phyloP scores from a whole-genome alignment of 2,797 vertebrate genomes.

The Galaxias olidus region DNA sequence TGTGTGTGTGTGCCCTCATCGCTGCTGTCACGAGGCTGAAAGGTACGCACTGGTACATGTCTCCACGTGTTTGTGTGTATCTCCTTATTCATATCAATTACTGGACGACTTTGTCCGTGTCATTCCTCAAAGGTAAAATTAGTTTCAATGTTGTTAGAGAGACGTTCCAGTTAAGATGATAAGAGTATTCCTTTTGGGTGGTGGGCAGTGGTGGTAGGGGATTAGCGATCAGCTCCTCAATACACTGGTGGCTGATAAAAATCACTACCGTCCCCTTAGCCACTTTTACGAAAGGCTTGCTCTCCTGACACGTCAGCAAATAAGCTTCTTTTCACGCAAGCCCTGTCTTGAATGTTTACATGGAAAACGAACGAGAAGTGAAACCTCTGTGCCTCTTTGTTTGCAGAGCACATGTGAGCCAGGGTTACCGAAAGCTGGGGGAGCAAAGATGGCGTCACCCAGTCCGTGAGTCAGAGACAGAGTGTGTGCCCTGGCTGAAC shows the following conservation, averaged over 20 bases:
- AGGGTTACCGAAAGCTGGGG: slow-evolving; percentile 70
- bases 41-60: slow-evolving; percentile 7
- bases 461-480: slow-evolving; percentile 60
- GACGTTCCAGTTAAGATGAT: slow-evolving; percentile 56
- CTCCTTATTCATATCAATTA: slow-evolving; percentile 73
- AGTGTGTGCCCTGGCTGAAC: slow-evolving; percentile 67
- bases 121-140: slow-evolving; percentile 71
- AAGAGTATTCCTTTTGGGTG: slow-evolving; percentile 48
- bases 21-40: slow-evolving; percentile 51
- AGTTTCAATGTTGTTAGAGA: slow-evolving; percentile 71
- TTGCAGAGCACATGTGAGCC: slow-evolving; percentile 54
- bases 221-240: slow-evolving; percentile 34
- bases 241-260: slow-evolving; percentile 42
- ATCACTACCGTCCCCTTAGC: slow-evolving; percentile 53
- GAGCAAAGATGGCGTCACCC: slow-evolving; percentile 71
- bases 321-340: slow-evolving; percentile 60
- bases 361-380: slow-evolving; percentile 50
- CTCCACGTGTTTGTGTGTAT: no score
- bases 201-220: slow-evolving; percentile 12
- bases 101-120: slow-evolving; percentile 59
- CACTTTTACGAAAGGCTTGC: slow-evolving; percentile 61
- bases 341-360: slow-evolving; percentile 57
- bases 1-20: slow-evolving; percentile 60
- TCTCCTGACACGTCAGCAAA: slow-evolving; percentile 68
- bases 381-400: slow-evolving; percentile 60